Base-by-base conservation (phyloP, 2,113 vertebrate genomes). In the Oreochromis niloticus region DNA sequence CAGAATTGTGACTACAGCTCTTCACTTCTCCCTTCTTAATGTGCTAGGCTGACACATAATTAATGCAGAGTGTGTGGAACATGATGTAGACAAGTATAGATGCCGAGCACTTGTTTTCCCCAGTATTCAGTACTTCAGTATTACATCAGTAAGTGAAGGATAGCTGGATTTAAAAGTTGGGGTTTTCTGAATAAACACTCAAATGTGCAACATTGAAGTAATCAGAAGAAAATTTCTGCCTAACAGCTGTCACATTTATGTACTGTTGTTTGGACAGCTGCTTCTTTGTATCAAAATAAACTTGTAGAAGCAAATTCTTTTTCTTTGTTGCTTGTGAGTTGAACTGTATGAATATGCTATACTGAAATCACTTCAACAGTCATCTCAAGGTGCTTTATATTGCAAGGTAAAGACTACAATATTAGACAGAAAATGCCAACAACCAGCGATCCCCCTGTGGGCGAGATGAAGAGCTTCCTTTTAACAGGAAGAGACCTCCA, bases 101-200 rank as follows among this genome's bases (percentile, higher is more conserved):
- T 56, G 11, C 22, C 0, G 54, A 56, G 6, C 22, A 27, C 22
- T 24, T 24, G 22, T 24, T 57, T 4, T 3, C 0, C 22, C 55
- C 0, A 57, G 55, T 30, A 9, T 57, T 2, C 24, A 57, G 12
- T 59, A 59, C 14, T 59, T 59, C 56, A 59, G 0, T 59, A 32
- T 59, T 32, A 59, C 3, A 59, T 59, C 14, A 59, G 27, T 59
- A 59, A 59, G 56, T 59, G 56, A 32, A 59, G 56, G 56, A 59
- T 59, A 17, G 57, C 3, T 59, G 27, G 27, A 59, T 32, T 59
- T 59, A 59, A 59, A 59, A 59, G 3, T 59, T 59, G 2, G 57
- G 57, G 14, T 32, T 59, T 59, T 59, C 8, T 32, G 57, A 61
- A 4, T 6, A 61, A 32, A 59, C 27, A 59, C 3, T 7, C 0